These are phyloP conservation scores for Lycocerus yunnanus DNA, from an alignment of 2,888 invertebrate species.

Conservation along the genomic window DNA sequence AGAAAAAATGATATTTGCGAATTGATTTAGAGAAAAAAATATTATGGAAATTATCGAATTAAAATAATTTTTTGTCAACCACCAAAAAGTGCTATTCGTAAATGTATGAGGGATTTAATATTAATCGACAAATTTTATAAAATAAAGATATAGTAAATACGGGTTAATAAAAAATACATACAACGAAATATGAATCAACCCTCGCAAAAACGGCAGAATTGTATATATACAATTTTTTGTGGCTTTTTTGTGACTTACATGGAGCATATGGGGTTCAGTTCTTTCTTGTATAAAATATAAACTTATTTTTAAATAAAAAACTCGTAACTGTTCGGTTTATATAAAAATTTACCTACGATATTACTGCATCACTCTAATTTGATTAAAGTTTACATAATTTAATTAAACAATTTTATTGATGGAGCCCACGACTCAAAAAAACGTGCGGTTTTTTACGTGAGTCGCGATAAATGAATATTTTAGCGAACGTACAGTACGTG, in stretches of 20 bases:
- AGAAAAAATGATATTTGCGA: not conserved
- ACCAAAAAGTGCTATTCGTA: not conserved
- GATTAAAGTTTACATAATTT: not conserved
- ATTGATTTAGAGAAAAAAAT: not conserved
- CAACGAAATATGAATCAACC: not conserved
- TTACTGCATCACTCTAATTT: not conserved
- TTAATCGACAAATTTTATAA: not conserved
- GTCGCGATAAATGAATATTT: not conserved
- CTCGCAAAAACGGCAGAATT: not conserved
- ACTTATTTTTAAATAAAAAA: not conserved
- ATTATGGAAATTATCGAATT: not conserved
- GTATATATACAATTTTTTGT: not conserved
- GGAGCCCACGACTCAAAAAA: not conserved
- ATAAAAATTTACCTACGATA: not conserved
- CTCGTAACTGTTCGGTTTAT: not conserved
- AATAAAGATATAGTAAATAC: not conserved
- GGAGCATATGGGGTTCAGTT: not conserved
- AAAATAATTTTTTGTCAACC: not conserved
- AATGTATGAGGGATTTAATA: not conserved
- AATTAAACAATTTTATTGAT: not conserved
- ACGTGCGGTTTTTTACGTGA: not conserved
- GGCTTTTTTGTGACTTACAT: not conserved
- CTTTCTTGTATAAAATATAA: not conserved
- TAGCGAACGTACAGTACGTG: not conserved
- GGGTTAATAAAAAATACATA: not conserved